Evolutionary conservation across 2,888 invertebrate genomes (phyloP).

Genomic region (Aphrophora alni): DNA sequence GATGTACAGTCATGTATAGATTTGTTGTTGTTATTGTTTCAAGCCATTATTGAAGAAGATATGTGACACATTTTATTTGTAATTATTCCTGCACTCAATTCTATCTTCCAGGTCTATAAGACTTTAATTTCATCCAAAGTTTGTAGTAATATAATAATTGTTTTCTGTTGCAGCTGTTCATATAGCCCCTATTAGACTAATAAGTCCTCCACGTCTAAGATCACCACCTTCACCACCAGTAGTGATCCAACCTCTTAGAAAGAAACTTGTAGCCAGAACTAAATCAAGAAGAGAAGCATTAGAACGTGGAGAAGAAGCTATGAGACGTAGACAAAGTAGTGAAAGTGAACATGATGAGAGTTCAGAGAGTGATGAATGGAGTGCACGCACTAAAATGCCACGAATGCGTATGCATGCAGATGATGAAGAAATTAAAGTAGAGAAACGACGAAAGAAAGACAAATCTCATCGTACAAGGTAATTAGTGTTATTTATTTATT

Average conservation of each 20-base stretch:
- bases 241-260: constrained; percentile 15
- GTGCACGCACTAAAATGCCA: constrained; percentile 67
- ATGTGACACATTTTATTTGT: too few relatives aligned
- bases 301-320: neutral
- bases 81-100: too few relatives aligned
- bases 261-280: constrained; percentile 23
- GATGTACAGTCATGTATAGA: too few relatives aligned
- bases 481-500: neutral
- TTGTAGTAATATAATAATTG: too few relatives aligned
- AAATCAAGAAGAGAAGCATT: constrained; percentile 45
- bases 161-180: neutral
- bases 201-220: constrained; percentile 18
- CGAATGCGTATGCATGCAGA: constrained; percentile 90
- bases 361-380: constrained; percentile 43
- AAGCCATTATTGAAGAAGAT: too few relatives aligned
- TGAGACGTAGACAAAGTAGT: constrained; percentile 39
- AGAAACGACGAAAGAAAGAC: constrained; percentile 48
- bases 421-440: constrained; percentile 67
- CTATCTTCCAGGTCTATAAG: too few relatives aligned
- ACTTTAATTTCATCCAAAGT: too few relatives aligned
- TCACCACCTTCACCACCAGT: constrained; percentile 33
- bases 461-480: neutral
- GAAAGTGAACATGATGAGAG: constrained; percentile 36
- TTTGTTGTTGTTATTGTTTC: too few relatives aligned
- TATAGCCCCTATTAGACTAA: neutral